Evolutionary conservation across 2,888 invertebrate genomes (phyloP), one percentile per base, ranked within the genome.

Genomic region (Noctua janthina): DNA sequence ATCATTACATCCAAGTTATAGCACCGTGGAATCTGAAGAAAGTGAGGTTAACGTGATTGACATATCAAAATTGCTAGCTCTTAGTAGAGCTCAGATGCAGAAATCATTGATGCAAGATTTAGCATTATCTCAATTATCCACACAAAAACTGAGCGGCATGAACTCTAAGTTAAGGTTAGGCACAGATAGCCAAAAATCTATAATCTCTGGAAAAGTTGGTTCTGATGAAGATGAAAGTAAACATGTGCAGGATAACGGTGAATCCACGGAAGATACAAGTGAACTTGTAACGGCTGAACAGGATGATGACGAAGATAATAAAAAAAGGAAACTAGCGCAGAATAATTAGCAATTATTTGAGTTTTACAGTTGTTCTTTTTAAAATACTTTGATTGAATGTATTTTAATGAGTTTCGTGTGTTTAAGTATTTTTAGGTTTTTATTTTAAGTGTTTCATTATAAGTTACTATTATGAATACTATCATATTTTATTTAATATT

Each of bases 31-130:
- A 15, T 11, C 7, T 4, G 91, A 89, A 72, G 90, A 86, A 49
- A 90, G 91, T 74, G n/a, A 72, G 1, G 93, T 93, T 35, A 91
- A 91, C 35, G 79, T 90, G 72, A 90, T 89, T 81, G 94, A 94
- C 66, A 91, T 96, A 0, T 93, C 93, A 17, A 94, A 93, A 82
- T 86, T 92, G 83, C 84, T 96, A 10, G 95, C 92, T 72, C 88
- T 90, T 0, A 96, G 96, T 85, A 96, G 95, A 87, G 62, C 94
- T 13, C 95, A 96, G 81, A 93, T 95, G 71, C 95, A 95, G 80
- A 96, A 93, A 85, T 96, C 96, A 29, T 93, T 97, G 78, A 92
- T 96, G 91, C 95, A 94, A 89, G 96, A 96, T 81, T 90, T 96
- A 56, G 94, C 93, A 8, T 93, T 93, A 64, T 95, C 96, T 6